These are phyloP conservation scores for Cecidostiba fungosa DNA, from an alignment of 2,888 invertebrate genomes.

Conservation along the genomic window DNA sequence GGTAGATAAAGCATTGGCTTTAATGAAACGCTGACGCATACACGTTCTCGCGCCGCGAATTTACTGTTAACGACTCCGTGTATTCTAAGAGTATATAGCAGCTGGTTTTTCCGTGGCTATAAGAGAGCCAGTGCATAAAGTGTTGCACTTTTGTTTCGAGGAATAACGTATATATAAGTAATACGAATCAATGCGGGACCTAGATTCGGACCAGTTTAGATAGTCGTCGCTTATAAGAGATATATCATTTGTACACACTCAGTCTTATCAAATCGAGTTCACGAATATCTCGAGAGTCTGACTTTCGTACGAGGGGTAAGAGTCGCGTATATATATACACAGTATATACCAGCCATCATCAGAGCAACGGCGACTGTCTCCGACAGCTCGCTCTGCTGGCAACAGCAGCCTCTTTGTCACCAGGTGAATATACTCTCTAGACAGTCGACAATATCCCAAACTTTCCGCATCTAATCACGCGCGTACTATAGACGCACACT, in stretches of 20 bases:
- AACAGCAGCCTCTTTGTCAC: background rate
- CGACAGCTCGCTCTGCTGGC: background rate
- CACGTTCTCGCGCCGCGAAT: constrained; percentile 15
- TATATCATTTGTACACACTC: too few species aligned
- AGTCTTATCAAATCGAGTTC: too few species aligned
- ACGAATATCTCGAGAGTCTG: too few species aligned
- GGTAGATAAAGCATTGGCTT: constrained; percentile 20
- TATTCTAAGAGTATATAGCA: background rate
- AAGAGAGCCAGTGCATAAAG: constrained; percentile 4
- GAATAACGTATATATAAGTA: constrained; percentile 20
- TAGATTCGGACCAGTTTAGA: constrained; percentile 8
- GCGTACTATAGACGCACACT: background rate
- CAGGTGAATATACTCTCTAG: background rate
- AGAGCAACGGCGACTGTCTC: background rate
- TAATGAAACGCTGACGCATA: constrained; percentile 25
- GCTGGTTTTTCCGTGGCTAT: background rate
- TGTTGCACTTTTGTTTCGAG: constrained; percentile 11
- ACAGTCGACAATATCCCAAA: background rate
- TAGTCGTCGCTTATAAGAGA: background rate
- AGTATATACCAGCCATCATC: background rate
- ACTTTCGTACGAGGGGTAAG: too few species aligned
- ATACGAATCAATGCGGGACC: constrained; percentile 26
- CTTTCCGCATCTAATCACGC: background rate
- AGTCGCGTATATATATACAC: too few species aligned
- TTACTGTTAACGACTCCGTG: constrained; percentile 33